Conservation (phyloP, 2,797 vertebrate genomes). For the Pachyuromys duprasi region DNA sequence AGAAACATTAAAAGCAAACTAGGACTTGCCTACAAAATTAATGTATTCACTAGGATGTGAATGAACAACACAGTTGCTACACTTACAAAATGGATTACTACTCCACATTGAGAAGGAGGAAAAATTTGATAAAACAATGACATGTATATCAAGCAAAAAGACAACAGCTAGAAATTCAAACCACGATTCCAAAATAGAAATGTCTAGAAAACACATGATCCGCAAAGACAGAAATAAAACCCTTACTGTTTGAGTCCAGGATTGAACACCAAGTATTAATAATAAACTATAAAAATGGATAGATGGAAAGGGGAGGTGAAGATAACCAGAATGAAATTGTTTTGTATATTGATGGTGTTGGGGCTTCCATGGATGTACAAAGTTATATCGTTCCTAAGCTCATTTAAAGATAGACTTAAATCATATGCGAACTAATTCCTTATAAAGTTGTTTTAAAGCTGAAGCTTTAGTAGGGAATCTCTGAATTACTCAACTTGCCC, state of each 20-base stretch:
- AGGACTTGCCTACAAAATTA: neutral
- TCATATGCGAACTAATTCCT: neutral
- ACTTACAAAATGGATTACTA: neutral
- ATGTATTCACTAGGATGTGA: neutral
- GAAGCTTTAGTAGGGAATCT: neutral
- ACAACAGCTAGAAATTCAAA: neutral
- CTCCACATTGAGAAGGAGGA: neutral
- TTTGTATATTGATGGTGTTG: neutral
- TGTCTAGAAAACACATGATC: neutral
- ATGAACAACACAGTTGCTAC: neutral
- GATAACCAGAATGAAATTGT: neutral
- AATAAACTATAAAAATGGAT: neutral
- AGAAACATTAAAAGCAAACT: neutral
- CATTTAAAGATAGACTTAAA: neutral
- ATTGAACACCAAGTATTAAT: neutral
- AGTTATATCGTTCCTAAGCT: neutral
- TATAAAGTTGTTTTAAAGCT: neutral
- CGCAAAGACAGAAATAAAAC: neutral
- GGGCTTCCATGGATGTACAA: neutral
- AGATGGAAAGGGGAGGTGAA: neutral
- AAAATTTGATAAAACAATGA: neutral
- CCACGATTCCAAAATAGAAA: neutral
- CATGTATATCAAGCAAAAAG: neutral
- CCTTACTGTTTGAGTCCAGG: neutral
- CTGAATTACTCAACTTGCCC: neutral